These are phyloP conservation scores for Cyprinodon brontotheroides DNA, from an alignment of 2,113 vertebrate species.

Conservation along the genomic window DNA sequence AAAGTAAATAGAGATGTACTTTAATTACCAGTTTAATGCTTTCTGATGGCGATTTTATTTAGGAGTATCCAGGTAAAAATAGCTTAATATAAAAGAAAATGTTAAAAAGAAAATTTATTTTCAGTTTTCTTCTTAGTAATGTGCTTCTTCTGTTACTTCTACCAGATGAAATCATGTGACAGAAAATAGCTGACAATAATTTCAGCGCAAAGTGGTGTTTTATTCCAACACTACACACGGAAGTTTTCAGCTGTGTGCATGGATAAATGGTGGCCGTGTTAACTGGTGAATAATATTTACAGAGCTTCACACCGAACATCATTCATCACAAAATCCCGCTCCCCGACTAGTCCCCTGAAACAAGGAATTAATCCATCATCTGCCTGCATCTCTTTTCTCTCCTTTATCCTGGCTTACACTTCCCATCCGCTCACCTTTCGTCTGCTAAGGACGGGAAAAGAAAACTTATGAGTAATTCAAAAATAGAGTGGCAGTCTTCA, in stretches of 20 bases:
- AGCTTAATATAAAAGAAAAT: background rate
- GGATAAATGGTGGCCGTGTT: slow-evolving; percentile 38
- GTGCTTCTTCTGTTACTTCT: background rate
- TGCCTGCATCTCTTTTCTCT: slow-evolving; percentile 57
- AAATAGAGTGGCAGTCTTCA: slow-evolving; percentile 63
- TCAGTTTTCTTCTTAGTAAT: background rate
- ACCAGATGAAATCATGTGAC: background rate
- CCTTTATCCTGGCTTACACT: slow-evolving; percentile 64
- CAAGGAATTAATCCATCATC: slow-evolving; percentile 79
- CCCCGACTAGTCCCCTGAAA: slow-evolving; percentile 73
- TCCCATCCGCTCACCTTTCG: slow-evolving; percentile 73
- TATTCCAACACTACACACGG: slow-evolving; percentile 31
- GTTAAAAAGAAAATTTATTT: background rate
- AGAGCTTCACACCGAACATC: slow-evolving; percentile 65
- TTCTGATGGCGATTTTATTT: background rate
- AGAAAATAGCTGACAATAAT: slow-evolving; percentile 4
- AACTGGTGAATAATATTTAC: slow-evolving; percentile 72
- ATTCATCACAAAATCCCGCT: slow-evolving; percentile 74
- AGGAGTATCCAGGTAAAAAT: background rate
- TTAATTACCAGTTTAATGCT: background rate
- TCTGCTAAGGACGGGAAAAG: slow-evolving; percentile 61
- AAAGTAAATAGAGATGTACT: background rate
- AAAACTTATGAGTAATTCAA: slow-evolving; percentile 68
- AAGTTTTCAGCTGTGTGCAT: slow-evolving; percentile 26
- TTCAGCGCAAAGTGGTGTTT: slow-evolving; percentile 25